Conservation (phyloP, 2,888 invertebrate species). For the Hyposoter dolosus region DNA sequence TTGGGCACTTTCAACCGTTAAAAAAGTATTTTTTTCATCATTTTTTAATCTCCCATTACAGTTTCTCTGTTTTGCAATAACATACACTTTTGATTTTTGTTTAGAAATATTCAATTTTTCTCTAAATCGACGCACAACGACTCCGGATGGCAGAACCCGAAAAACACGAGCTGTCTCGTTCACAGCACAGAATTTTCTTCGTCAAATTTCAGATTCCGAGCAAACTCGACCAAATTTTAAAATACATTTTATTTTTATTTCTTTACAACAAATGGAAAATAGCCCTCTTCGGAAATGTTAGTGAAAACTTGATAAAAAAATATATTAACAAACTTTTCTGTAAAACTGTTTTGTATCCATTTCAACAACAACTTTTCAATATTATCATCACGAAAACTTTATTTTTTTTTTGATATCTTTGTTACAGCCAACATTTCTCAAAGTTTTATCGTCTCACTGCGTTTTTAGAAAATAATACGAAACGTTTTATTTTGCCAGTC, state of each 20-base stretch:
- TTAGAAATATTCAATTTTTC: background rate
- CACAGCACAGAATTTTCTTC: background rate
- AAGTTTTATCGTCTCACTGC: background rate
- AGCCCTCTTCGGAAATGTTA: background rate
- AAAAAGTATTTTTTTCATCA: background rate
- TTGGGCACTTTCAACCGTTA: constrained; percentile 6
- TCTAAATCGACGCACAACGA: background rate
- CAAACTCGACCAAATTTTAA: background rate
- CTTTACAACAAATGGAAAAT: background rate
- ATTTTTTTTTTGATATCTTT: background rate
- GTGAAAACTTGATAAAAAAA: constrained; percentile 11
- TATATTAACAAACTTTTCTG: background rate
- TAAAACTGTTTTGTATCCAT: background rate
- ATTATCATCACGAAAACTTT: constrained; percentile 5
- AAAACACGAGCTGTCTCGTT: background rate
- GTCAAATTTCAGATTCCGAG: background rate
- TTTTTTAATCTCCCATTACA: background rate
- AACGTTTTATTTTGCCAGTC: background rate
- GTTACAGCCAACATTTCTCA: background rate
- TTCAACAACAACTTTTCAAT: constrained; percentile 1
- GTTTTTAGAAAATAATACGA: background rate
- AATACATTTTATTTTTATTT: background rate
- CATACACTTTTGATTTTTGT: background rate
- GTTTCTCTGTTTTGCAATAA: background rate
- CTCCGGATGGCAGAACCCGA: background rate